Evolutionary conservation across 2,113 vertebrate genomes (phyloP), one percentile per base, ranked within the genome.

Genomic region (Syrrhaptes paradoxus): DNA sequence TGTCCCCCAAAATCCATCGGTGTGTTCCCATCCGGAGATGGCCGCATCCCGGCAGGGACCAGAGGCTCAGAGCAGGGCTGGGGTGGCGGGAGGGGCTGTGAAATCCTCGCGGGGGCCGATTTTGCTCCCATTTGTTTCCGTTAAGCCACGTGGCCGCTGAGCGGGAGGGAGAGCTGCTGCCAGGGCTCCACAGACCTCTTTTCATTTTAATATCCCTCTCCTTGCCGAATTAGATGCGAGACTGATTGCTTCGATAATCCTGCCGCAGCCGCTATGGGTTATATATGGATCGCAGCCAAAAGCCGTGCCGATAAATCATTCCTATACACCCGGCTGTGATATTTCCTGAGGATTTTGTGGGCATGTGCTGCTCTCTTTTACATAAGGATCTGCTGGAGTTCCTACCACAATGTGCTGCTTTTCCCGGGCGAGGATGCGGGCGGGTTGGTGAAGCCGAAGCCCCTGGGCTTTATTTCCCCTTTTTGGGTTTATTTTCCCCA

Each of bases 231-330:
- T 95, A 90, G 93, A 95, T 81, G 92, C 7, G 66, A 88, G 90
- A 68, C 93, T 86, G 96, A 94, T 96, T 95, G 87, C 95, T 92
- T 91, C n/a, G 45, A 87, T 96, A 94, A 89, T 96, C 96, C 93
- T 90, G 54, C 59, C 11, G 41, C 91, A 87, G 96, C 95, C 87
- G 11, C 85, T 80, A 81, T 80, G 93, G 93, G 82, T 91, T 94
- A 82, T 93, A 46, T 34, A 34, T 93, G 92, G 93, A 93, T 73
- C 38, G 58, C 90, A 91, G 95, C 95, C 91, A 92, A 92, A 55
- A 85, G 86, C 96, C 20, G 26, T 73, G 86, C 87, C 45, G 68
- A 95, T 93, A 93, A 96, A 90, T 96, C 95, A 94, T 95, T 95
- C 86, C 94, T 91, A 94, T 93, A 95, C 73, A 79, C 68, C 90